Evolutionary conservation across 2,888 invertebrate species (phyloP), one percentile per base, ranked within the genome.

Genomic region (Hoplodrina blanda): DNA sequence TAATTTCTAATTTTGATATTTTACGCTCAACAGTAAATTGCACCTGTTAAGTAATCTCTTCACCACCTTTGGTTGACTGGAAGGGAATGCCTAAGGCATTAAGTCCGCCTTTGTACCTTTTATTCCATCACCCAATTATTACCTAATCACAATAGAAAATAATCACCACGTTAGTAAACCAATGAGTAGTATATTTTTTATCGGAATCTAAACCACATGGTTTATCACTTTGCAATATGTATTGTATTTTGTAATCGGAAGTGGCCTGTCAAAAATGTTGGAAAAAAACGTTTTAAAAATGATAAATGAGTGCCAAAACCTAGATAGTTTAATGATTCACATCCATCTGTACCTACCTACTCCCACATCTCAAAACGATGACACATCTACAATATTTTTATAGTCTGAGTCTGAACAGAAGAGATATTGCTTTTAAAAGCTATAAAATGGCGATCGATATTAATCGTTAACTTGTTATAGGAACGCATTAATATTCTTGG

Each of bases 381-480:
- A 60, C 78, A 60, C 55, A 54, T 77, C 72, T 72, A 57, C 50
- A 50, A 20, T 20, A 61, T 72, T 76, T 72, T 25, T 15, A 46
- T 72, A 63, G 1, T 76, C 66, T 20, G 1, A 4, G 55, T 7
- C 46, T 17, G 50, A 61, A 62, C 55, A 55, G 44, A 64, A 65
- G 53, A 76, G 62, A 62, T 73, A 76, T 59, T 44, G 78, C 74
- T 60, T 57, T 60, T 65, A 72, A 77, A 67, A 67, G 71, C 71
- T 64, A 77, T 72, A 74, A 80, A 81, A 75, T 59, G 15, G 49
- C 62, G 55, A 65, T 75, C 69, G 60, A 75, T 75, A 71, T 78
- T 81, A 69, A 81, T 80, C 74, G 78, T 61, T 69, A 61, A 66
- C 68, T 64, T 55, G 73, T 62, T 77, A 68, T 55, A 80, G 67